Evolutionary conservation across 2,888 invertebrate species (phyloP), one percentile per base, ranked within the genome.

Genomic region (Drosophila neonasuta): DNA sequence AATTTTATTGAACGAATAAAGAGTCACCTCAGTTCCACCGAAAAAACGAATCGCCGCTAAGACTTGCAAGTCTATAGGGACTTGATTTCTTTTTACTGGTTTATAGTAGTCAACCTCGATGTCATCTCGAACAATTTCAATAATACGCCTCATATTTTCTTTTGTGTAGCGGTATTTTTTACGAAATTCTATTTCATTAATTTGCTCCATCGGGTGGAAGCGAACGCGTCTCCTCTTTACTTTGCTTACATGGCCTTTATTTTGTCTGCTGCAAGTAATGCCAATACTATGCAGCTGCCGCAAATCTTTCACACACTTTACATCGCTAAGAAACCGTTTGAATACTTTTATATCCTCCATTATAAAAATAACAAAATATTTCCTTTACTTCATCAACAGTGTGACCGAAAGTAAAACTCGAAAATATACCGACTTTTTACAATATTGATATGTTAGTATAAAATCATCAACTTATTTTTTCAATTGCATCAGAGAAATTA

Each of bases 101-200:
- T 71, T 70, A 56, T 64, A 85, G 46, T 68, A 68, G 41, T 83
- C 82, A 15, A 74, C 58, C 64, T 89, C 88, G 4, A 89, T 70
- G 46, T 89, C 89, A 66, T 89, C 88, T 8, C 88, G 84, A 6
- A 89, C 74, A 51, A 89, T 83, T 71, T 89, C 88, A 32, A 89
- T 76, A 49, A 89, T 77, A 11, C 82, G 80, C 2, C 79, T 74
- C 61, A 88, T 70, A 54, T 88, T 89, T 50, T 89, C 89, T 54
- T 89, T 89, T 1, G 78, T 81, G 54, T 74, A 89, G 36, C 89
- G 80, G 59, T 89, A 89, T 54, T 77, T 86, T 5, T 67, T 59
- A 11, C 84, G 79, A 51, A 88, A 89, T 46, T 88, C 76, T 4
- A 76, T 64, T 69, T 88, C 88, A 30, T 80, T 78, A 17, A 89